These are phyloP conservation scores for Tympanuchus pallidicinctus DNA, from an alignment of 2,113 vertebrate genomes.

Conservation along the genomic window DNA sequence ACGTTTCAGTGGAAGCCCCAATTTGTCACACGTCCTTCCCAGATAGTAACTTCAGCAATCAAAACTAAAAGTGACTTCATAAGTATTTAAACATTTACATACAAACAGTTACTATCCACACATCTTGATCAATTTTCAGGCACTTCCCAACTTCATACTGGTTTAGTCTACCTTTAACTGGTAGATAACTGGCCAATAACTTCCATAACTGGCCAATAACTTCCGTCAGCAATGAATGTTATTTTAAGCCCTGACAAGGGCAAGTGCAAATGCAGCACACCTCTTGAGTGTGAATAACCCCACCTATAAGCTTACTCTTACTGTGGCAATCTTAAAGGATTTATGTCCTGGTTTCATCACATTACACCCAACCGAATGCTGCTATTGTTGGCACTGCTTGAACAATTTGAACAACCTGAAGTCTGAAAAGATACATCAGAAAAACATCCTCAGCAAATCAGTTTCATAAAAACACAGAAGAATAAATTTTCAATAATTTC, in stretches of 20 bases:
- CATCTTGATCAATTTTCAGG: not conserved
- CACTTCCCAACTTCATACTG: not conserved
- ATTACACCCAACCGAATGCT: not conserved
- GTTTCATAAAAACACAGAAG: not conserved
- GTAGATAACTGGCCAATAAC: not conserved
- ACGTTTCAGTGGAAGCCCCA: not conserved
- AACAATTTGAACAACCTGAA: not conserved
- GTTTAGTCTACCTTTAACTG: not conserved
- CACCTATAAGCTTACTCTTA: not conserved
- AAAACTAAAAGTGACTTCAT: not conserved
- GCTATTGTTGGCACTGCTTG: not conserved
- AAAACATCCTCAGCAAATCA: not conserved
- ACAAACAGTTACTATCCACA: constrained; percentile 1
- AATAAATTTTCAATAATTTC: not conserved
- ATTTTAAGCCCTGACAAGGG: not conserved
- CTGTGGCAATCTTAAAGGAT: not conserved
- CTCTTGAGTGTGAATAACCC: not conserved
- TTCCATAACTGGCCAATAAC: not conserved
- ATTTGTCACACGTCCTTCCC: not conserved
- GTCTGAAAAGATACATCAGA: not conserved
- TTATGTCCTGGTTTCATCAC: not conserved
- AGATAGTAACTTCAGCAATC: constrained; percentile 7
- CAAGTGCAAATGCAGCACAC: not conserved
- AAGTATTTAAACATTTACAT: not conserved
- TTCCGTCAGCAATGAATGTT: not conserved